These are phyloP conservation scores for Typhlomys cinereus DNA, from an alignment of 2,113 vertebrate genomes.

Conservation along the genomic window DNA sequence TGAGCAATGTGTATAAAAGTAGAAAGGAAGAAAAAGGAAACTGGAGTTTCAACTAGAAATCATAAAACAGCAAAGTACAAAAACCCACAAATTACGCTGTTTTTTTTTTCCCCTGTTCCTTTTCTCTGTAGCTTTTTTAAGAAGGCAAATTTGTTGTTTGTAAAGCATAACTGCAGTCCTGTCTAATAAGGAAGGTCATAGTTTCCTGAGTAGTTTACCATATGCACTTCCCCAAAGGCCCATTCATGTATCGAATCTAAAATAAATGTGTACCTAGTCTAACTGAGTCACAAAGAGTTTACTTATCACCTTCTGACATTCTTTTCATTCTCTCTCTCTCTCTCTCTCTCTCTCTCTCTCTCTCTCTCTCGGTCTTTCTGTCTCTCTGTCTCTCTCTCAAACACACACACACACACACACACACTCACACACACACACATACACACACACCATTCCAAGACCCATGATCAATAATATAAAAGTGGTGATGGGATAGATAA, in stretches of 20 bases:
- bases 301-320: background rate
- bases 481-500: background rate
- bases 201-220: background rate
- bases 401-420: no score
- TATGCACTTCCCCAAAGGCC: background rate
- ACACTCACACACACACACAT: background rate
- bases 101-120: background rate
- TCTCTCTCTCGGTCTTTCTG: no score
- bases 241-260: background rate
- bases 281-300: constrained; percentile 32
- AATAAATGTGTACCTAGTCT: constrained; percentile 20
- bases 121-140: background rate
- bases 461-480: background rate
- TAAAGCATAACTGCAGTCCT: background rate
- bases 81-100: constrained; percentile 70
- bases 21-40: constrained; percentile 83
- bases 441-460: background rate
- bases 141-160: background rate
- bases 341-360: no score
- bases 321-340: no score
- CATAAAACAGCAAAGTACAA: constrained; percentile 76
- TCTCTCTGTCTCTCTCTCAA: no score
- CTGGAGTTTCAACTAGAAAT: constrained; percentile 77
- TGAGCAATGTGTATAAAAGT: constrained; percentile 80
- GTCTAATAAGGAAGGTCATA: constrained; percentile 10